These are phyloP conservation scores for Malachius bipustulatus DNA, from an alignment of 2,888 invertebrate genomes.

Conservation along the genomic window DNA sequence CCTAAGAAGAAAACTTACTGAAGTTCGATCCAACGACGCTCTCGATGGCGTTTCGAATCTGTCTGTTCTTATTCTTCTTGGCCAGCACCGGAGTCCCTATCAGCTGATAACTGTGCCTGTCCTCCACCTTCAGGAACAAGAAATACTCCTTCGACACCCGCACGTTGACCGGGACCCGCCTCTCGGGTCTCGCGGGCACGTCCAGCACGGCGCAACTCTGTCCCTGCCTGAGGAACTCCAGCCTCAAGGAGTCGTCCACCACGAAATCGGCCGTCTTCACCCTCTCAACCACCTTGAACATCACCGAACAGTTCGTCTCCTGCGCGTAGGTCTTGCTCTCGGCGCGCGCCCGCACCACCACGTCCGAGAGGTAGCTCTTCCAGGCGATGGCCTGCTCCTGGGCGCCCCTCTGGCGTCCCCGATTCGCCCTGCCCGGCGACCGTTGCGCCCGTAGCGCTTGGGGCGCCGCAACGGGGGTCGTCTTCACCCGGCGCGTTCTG, in stretches of 20 bases:
- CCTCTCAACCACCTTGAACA: slow-evolving; percentile 51
- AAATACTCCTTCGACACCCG: slow-evolving; percentile 45
- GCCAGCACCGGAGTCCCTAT: slow-evolving; percentile 42
- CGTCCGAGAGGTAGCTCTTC: slow-evolving; percentile 51
- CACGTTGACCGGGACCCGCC: slow-evolving; percentile 44
- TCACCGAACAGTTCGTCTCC: slow-evolving; percentile 48
- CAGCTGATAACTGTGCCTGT: slow-evolving; percentile 45
- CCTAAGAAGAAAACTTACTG: slow-evolving; percentile 26
- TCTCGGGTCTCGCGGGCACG: slow-evolving; percentile 25
- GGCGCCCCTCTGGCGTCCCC: slow-evolving; percentile 24
- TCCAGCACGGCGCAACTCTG: slow-evolving; percentile 23
- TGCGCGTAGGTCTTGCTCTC: slow-evolving; percentile 42
- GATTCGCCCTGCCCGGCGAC: slow-evolving; percentile 20
- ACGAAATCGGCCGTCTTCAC: slow-evolving; percentile 43
- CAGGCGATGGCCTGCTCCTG: slow-evolving; percentile 51
- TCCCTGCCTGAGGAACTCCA: slow-evolving; percentile 41
- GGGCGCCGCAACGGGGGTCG: slow-evolving; percentile 6
- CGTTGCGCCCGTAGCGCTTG: slow-evolving; percentile 18
- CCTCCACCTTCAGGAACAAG: slow-evolving; percentile 46
- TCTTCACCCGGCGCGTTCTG: slow-evolving; percentile 18
- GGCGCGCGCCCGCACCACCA: slow-evolving; percentile 54
- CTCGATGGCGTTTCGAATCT: slow-evolving; percentile 23
- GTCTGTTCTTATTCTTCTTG: slow-evolving; percentile 23
- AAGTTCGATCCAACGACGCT: slow-evolving; percentile 28
- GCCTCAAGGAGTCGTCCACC: slow-evolving; percentile 39